Evolutionary conservation across 2,888 invertebrate species (phyloP).

Genomic region (Helobdella robusta): DNA sequence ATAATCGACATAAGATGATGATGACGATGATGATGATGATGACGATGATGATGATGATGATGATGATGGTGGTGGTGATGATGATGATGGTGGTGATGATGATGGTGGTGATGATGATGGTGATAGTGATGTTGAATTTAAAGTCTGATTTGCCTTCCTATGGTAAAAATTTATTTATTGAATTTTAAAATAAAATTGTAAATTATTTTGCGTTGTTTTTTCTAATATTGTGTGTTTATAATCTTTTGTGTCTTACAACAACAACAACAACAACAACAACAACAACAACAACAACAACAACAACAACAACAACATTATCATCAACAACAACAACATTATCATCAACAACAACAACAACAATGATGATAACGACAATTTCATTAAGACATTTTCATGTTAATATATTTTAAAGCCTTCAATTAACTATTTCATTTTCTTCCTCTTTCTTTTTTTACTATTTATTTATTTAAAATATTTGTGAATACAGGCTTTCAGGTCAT

Average conservation of each 20-base stretch:
- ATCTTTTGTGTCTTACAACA: not conserved
- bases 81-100: slow-evolving; percentile 19
- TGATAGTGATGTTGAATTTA: slow-evolving; percentile 12
- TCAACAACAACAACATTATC: not conserved
- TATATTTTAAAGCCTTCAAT: not conserved
- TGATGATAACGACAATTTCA: not conserved
- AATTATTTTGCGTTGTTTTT: too few relatives aligned
- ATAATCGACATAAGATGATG: too few relatives aligned
- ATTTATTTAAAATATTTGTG: too few relatives aligned
- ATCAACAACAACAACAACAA: not conserved
- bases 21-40: slow-evolving; percentile 22
- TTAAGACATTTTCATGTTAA: not conserved
- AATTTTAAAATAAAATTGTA: too few relatives aligned
- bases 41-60: slow-evolving; percentile 25
- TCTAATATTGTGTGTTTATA: too few relatives aligned
- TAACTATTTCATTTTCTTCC: not conserved
- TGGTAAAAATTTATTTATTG: too few relatives aligned
- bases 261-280: not conserved
- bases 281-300: not conserved
- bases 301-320: not conserved
- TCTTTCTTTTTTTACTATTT: too few relatives aligned
- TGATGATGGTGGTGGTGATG: slow-evolving; percentile 25
- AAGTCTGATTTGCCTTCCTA: too few relatives aligned
- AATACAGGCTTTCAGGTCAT: too few relatives aligned
- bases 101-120: slow-evolving; percentile 23